Percentiles rank a stretch among this genome's conserved stretches.
phyloP scores from a whole-genome alignment of 1,140 invertebrate species.

The Oncopodura yosiiana region DNA sequence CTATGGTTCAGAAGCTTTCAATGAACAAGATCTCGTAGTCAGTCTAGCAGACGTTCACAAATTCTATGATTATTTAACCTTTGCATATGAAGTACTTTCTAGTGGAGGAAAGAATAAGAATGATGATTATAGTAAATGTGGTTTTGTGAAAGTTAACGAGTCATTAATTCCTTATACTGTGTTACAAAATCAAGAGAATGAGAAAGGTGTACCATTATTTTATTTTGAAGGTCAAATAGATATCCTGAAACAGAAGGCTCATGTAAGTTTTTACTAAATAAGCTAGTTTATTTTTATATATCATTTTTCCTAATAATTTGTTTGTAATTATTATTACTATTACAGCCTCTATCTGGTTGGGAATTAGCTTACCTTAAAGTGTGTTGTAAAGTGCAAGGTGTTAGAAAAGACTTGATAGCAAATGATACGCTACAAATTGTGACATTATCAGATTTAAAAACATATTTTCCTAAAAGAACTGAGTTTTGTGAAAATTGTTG shows the following conservation, averaged over 20 bases:
- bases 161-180: constrained; percentile 87
- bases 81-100: constrained; percentile 72
- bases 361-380: constrained; percentile 85
- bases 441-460: constrained; percentile 76
- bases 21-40: constrained; percentile 79
- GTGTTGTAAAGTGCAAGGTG: constrained; percentile 87
- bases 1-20: constrained; percentile 82
- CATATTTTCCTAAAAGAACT: constrained; percentile 77
- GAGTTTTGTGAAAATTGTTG: constrained; percentile 48
- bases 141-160: constrained; percentile 87
- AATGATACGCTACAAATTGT: constrained; percentile 80
- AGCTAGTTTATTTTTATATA: not conserved
- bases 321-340: constrained; percentile 13
- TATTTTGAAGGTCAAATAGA: constrained; percentile 88
- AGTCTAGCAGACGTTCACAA: constrained; percentile 72
- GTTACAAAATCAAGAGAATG: constrained; percentile 44
- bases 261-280: constrained; percentile 45
- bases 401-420: constrained; percentile 78
- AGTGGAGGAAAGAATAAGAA: constrained; percentile 48
- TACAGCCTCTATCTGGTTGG: constrained; percentile 61
- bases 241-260: constrained; percentile 69
- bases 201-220: constrained; percentile 85
- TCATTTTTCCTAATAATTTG: not conserved
- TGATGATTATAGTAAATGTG: constrained; percentile 53
- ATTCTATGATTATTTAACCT: constrained; percentile 81